Conservation (phyloP, 1,140 invertebrate species). For the Neodiprion pinetum region DNA sequence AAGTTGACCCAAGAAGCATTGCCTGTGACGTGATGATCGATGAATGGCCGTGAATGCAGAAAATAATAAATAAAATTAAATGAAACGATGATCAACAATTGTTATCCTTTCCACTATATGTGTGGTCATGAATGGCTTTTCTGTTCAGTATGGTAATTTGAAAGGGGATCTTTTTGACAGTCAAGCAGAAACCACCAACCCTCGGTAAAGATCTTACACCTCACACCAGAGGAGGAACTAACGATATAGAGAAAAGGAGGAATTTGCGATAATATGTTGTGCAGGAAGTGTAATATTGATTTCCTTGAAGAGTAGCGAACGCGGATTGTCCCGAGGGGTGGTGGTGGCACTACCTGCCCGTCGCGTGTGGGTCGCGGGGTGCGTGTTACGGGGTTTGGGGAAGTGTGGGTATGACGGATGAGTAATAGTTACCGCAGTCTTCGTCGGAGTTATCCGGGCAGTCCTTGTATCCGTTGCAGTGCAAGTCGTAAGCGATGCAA, state of each 20-base stretch:
- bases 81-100: no score
- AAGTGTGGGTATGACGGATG: not conserved
- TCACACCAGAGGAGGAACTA: no score
- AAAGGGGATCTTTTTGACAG: not conserved
- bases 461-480: constrained; percentile 73
- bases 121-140: no score
- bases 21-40: no score
- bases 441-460: constrained; percentile 77
- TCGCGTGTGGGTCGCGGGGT: not conserved
- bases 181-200: not conserved
- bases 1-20: no score
- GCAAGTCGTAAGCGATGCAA: constrained; percentile 67
- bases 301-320: not conserved
- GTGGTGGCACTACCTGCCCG: not conserved
- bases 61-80: no score
- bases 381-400: not conserved
- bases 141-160: no score
- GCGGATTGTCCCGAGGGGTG: not conserved
- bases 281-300: not conserved
- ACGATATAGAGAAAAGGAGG: no score
- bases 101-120: no score
- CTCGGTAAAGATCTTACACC: not conserved
- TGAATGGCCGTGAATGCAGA: no score
- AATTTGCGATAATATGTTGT: no score
- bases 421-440: constrained; percentile 74